phyloP scores from a whole-genome alignment of 2,113 vertebrate genomes.

The Notechis scutatus region DNA sequence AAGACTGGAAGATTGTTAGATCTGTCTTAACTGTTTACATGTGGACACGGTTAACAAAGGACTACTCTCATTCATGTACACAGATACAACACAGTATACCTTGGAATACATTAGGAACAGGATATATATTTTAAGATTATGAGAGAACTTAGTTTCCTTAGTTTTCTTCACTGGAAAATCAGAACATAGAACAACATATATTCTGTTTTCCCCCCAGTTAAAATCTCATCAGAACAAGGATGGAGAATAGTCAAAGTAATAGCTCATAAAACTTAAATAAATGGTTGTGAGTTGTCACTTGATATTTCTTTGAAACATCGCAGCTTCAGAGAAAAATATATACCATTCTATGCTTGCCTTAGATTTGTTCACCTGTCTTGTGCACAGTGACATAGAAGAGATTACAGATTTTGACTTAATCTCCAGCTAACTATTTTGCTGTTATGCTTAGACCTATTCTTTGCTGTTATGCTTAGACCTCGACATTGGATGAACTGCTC shows the following conservation, averaged over 20 bases:
- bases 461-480: neutral
- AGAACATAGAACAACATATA: neutral
- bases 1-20: neutral
- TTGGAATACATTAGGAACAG: neutral
- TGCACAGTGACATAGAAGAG: neutral
- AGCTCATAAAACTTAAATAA: neutral
- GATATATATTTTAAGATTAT: neutral
- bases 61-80: neutral
- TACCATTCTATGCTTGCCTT: neutral
- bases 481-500: neutral
- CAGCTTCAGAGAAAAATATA: neutral
- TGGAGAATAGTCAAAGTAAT: neutral
- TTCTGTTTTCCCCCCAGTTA: neutral
- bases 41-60: neutral
- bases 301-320: neutral
- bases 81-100: neutral
- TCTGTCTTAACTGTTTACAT: neutral
- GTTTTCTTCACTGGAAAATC: neutral
- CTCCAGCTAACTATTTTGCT: neutral
- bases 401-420: neutral
- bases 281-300: neutral
- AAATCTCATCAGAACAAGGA: neutral
- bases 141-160: neutral
- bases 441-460: neutral
- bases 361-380: neutral